phyloP scores from a whole-genome alignment of 1,140 invertebrate genomes.

The Drosophila willistoni region DNA sequence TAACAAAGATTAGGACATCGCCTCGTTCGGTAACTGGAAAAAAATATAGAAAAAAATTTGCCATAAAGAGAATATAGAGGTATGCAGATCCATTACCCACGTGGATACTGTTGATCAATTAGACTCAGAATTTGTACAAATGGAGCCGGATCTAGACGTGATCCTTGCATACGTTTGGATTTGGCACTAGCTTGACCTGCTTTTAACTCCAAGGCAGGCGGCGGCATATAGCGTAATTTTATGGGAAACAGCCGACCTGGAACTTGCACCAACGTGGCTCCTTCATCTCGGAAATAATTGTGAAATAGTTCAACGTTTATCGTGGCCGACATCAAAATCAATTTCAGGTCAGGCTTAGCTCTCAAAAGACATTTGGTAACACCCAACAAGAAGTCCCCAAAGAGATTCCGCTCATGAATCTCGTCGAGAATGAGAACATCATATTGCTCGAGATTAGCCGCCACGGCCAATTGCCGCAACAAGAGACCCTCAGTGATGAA shows the following conservation, averaged over 20 bases:
- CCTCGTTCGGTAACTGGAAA: conserved; percentile 91
- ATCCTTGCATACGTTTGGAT: conserved; percentile 50
- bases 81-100: conserved; percentile 82
- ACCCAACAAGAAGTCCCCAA: conserved; percentile 97
- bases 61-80: neutral
- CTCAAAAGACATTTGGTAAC: conserved; percentile 95
- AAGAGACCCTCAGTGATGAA: conserved; percentile 98
- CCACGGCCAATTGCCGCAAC: conserved; percentile 88
- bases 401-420: conserved; percentile 97
- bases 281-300: conserved; percentile 93
- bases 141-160: conserved; percentile 92
- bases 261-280: conserved; percentile 93
- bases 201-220: conserved; percentile 87
- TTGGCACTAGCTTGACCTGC: conserved; percentile 74
- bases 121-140: conserved; percentile 96
- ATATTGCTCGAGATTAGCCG: conserved; percentile 87
- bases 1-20: conserved; percentile 98
- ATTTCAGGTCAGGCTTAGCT: conserved; percentile 91
- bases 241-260: conserved; percentile 97
- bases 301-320: conserved; percentile 98
- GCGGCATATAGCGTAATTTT: conserved; percentile 93
- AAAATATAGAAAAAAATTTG: neutral
- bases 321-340: conserved; percentile 99
- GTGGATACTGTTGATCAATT: conserved; percentile 94
- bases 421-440: conserved; percentile 97